Evolutionary conservation across 1,140 invertebrate species (phyloP), one percentile per base, ranked within the genome.

Genomic region (Mycetomoellerius zeteki): DNA sequence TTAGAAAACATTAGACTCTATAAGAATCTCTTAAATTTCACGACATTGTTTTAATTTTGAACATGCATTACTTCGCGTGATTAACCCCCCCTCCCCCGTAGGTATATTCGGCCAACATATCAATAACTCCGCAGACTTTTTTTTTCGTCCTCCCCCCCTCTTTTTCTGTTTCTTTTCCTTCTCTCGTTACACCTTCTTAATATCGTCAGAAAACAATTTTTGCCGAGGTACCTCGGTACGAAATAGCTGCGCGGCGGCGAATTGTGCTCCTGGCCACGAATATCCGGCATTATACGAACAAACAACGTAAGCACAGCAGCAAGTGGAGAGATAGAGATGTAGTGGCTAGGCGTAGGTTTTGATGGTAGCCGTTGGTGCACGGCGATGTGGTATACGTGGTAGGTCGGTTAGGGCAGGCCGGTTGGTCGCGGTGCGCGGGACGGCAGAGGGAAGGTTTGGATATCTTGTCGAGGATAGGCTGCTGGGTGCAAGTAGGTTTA

Each of bases 401-500:
- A 76, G 80, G 75, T 78, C 69, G 77, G 80, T 84, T 84, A 82
- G 85, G 85, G 88, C 67, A 64, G 85, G 86, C 27, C 24, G 76
- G 80, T 82, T 73, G 67, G 80, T 73, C 69, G 33, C 65, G 75
- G 77, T 60, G 80, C 87, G 56, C 47, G 72, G 85, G 69, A 73
- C 52, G 82, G 62, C 85, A 78, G 72, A 30, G 86, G 73, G 92
- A 92, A 90, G 89, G 90, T 90, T 90, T 89, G 88, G 91, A 91
- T 88, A 89, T 72, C 88, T 91, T 91, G 91, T 90, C 88, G 90
- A 89, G 91, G 92, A 90, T 92, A 90, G 88, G 91, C 91, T 85
- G 90, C 88, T 89, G 92, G 65, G 92, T 95, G 94, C 94, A 95
- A 95, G 94, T 94, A 94, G 90, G 91, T 95, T 95, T 95, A 95